A percentile compares a stretch with the other conserved stretches of the same genome.
Evolutionary conservation across 2,797 vertebrate species (phyloP).

Genomic region (Tokudaia tokunoshimensis): DNA sequence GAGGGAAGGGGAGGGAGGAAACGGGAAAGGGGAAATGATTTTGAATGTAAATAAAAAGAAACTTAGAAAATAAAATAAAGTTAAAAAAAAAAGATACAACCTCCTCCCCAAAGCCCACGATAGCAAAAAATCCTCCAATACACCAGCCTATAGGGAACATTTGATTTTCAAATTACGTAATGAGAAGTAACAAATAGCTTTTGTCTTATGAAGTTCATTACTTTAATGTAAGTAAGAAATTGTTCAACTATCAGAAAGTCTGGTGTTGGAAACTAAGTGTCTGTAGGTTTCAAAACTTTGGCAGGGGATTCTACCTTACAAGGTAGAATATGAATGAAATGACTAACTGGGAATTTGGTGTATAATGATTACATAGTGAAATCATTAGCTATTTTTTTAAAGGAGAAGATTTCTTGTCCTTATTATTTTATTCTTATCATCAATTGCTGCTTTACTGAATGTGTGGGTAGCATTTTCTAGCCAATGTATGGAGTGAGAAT

Average conservation of each 20-base stretch:
- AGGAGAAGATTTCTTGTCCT: slow-evolving; percentile 20
- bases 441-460: not conserved
- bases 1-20: too few species aligned
- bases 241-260: not conserved
- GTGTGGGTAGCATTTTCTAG: not conserved
- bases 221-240: not conserved
- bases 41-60: too few species aligned
- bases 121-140: too few species aligned
- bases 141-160: too few species aligned
- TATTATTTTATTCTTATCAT: slow-evolving; percentile 36
- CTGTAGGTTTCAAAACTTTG: not conserved
- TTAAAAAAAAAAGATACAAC: too few species aligned
- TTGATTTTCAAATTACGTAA: not conserved
- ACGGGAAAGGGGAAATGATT: too few species aligned
- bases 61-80: too few species aligned
- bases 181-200: not conserved
- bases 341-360: slow-evolving; percentile 18
- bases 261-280: not conserved
- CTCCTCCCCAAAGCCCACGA: not conserved
- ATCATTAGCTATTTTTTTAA: not conserved
- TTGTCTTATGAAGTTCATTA: not conserved
- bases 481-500: not conserved
- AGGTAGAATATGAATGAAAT: not conserved
- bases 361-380: not conserved
- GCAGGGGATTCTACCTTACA: not conserved